Evolutionary conservation across 2,797 vertebrate species (phyloP), one percentile per base, ranked within the genome.

Genomic region (Acanthis flammea): DNA sequence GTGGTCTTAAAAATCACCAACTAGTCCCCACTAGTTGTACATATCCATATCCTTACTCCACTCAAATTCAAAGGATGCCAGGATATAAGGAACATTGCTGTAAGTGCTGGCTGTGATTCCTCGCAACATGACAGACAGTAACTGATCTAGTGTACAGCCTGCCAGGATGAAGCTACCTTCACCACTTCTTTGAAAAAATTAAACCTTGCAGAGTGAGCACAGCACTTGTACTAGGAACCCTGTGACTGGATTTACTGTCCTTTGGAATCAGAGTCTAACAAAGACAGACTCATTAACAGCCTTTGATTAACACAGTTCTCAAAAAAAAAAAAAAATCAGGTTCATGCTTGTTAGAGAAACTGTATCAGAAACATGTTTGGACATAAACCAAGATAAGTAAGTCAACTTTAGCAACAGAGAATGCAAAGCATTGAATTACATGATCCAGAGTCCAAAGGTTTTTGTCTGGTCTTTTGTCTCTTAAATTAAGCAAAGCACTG

Each of bases 401-500:
- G 37, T 41, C 19, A 75, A 3, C 13, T 55, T 82, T 44, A 75
- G 31, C 45, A 86, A 33, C 9, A 84, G 41, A 61, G 21, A 15
- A 70, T 17, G 31, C 23, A 5, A 66, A 62, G 35, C 28, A 2
- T 15, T 82, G 27, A 15, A 61, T 71, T 60, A 58, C 33, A 71
- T 1, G 1, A 75, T 78, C 63, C 19, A 39, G 44, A 73, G 68
- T 44, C 68, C 66, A 48, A 73, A 96, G 57, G 13, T 48, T 90
- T 91, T 80, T 31, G 10, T 82, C 66, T 66, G 55, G 45, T 80
- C 57, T 81, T 88, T 57, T 71, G 28, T 73, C 21, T 73, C 71
- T 88, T 81, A 77, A 94, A 51, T 79, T 70, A 70, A 48, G 33
- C 33, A 74, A 47, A 89, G 30, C 39, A 91, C 33, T 82, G 60